phyloP scores from a whole-genome alignment of 2,888 invertebrate species.

The Lithophane semibrunnea region DNA sequence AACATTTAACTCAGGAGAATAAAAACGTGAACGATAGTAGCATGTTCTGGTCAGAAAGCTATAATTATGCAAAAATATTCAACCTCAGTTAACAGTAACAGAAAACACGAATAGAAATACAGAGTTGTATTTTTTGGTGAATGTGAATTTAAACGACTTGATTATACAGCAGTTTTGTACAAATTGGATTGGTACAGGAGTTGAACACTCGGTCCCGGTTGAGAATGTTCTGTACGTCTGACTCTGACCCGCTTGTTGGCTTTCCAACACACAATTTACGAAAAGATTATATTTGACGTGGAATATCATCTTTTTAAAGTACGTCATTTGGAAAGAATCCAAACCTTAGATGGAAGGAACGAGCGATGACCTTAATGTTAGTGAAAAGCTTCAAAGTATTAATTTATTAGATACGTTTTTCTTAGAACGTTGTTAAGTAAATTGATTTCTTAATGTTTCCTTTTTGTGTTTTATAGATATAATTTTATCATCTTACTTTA shows the following conservation, averaged over 20 bases:
- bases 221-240: conserved; percentile 25
- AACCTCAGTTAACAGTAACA: conserved; percentile 58
- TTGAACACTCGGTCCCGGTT: conserved; percentile 18
- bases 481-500: conserved; percentile 9
- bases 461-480: conserved; percentile 12
- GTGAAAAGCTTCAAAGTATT: conserved; percentile 44
- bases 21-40: conserved; percentile 20
- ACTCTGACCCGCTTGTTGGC: conserved; percentile 44
- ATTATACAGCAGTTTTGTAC: conserved; percentile 60
- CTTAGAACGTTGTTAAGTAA: conserved; percentile 10
- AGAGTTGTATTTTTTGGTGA: conserved; percentile 55
- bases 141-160: conserved; percentile 61
- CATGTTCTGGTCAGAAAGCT: conserved; percentile 38
- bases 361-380: conserved; percentile 39
- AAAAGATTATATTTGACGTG: conserved; percentile 54
- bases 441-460: conserved; percentile 19
- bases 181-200: conserved; percentile 52
- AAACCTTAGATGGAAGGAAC: conserved; percentile 46
- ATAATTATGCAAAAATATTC: conserved; percentile 65
- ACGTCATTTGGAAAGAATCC: conserved; percentile 65
- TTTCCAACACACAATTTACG: conserved; percentile 38
- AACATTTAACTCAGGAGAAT: conserved; percentile 9
- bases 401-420: conserved; percentile 39
- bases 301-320: conserved; percentile 60
- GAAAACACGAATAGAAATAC: conserved; percentile 60